Conservation (phyloP, 2,113 vertebrate species). For the Galbula dea region DNA sequence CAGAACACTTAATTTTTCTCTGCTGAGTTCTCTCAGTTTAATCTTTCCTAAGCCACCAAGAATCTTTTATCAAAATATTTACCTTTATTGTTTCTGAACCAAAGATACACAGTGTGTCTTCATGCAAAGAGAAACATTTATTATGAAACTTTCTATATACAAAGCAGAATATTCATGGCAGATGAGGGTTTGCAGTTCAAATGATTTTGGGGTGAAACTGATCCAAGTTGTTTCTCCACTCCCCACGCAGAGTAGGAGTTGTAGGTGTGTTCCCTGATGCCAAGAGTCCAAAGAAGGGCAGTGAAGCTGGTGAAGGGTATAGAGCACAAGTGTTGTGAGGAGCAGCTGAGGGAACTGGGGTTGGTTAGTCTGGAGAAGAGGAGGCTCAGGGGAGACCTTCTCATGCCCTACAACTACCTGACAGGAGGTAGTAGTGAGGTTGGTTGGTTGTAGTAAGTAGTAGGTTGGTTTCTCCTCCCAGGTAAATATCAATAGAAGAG, state of each 20-base stretch:
- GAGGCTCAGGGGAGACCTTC: too few species aligned
- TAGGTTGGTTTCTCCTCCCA: too few species aligned
- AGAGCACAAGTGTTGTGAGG: too few species aligned
- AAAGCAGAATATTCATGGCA: background rate
- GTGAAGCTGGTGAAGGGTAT: too few species aligned
- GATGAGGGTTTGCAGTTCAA: background rate
- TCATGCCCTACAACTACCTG: too few species aligned
- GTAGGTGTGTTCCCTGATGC: background rate
- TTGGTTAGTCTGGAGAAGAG: too few species aligned
- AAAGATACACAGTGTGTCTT: background rate
- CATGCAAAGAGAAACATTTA: background rate
- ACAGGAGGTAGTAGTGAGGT: too few species aligned
- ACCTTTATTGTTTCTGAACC: background rate
- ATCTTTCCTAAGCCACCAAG: constrained; percentile 4
- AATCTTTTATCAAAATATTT: constrained; percentile 39
- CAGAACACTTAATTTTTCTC: constrained; percentile 12
- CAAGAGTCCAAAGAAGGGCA: background rate
- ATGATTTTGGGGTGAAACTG: background rate
- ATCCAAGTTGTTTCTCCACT: background rate
- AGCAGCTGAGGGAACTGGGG: too few species aligned
- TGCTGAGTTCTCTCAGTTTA: constrained; percentile 12
- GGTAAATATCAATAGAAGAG: too few species aligned
- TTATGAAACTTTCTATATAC: background rate
- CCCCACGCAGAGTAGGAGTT: background rate
- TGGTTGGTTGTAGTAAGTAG: too few species aligned